Evolutionary conservation across 2,113 vertebrate genomes (phyloP).

Genomic region (Phyllostomus hastatus): DNA sequence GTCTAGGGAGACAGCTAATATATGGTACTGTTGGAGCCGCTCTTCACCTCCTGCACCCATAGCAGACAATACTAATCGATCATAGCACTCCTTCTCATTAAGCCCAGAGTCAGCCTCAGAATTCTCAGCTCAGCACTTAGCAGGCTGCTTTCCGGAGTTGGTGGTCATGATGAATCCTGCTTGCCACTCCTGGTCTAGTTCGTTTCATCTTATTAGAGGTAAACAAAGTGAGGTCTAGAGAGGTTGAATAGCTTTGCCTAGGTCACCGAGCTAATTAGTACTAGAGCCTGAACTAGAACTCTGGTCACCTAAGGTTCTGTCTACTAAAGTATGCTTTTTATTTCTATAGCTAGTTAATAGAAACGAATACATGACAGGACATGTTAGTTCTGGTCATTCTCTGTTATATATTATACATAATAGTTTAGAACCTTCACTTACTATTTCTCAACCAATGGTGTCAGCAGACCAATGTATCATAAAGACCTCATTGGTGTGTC

Average conservation of each 20-base stretch:
- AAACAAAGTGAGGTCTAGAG: background rate
- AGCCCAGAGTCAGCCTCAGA: background rate
- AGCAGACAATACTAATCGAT: background rate
- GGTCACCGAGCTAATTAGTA: background rate
- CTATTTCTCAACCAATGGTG: background rate
- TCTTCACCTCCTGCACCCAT: background rate
- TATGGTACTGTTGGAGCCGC: background rate
- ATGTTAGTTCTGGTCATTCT: background rate
- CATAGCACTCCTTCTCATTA: background rate
- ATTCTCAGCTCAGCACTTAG: background rate
- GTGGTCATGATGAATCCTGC: background rate
- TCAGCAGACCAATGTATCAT: background rate
- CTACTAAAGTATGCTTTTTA: background rate
- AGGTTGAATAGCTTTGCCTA: constrained; percentile 12
- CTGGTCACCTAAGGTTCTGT: background rate
- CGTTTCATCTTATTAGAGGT: background rate
- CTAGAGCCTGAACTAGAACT: background rate
- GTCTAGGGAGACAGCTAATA: background rate
- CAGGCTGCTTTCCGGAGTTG: background rate
- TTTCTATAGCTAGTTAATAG: background rate
- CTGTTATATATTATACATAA: background rate
- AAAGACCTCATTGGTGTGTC: background rate
- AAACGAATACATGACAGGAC: background rate
- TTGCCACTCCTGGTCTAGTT: background rate
- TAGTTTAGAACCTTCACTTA: background rate